Conservation (phyloP, 1,140 invertebrate species). For the Bombus confusus region DNA sequence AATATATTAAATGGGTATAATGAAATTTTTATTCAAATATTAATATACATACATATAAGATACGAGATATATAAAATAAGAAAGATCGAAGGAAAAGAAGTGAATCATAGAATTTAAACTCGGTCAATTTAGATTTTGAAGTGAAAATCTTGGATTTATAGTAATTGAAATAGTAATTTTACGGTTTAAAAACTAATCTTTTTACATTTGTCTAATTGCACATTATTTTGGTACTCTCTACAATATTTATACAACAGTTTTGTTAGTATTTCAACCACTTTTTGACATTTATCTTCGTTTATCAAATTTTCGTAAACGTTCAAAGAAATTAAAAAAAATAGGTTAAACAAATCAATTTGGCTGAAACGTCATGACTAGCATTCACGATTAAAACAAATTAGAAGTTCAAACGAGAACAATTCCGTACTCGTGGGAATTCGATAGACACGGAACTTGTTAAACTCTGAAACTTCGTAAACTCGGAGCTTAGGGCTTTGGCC, state of each 20-base stretch:
- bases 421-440: constrained; percentile 10
- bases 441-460: constrained; percentile 21
- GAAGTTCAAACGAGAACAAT: constrained; percentile 8
- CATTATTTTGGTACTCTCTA: too few species aligned
- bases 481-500: constrained; percentile 4
- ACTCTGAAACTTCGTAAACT: constrained; percentile 37
- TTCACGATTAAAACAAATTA: constrained; percentile 23
- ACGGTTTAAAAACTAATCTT: too few species aligned
- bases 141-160: background rate
- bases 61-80: background rate
- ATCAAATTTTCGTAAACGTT: too few species aligned
- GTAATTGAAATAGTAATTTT: too few species aligned
- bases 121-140: background rate
- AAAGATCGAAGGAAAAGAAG: too few species aligned
- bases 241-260: background rate
- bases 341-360: background rate
- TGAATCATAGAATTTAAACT: background rate
- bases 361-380: background rate
- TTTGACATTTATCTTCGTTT: too few species aligned
- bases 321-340: background rate
- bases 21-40: background rate
- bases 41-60: background rate
- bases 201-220: too few species aligned
- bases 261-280: background rate
- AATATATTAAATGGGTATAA: too few species aligned